phyloP scores from a whole-genome alignment of 2,113 vertebrate genomes.

The Corythaixoides concolor region DNA sequence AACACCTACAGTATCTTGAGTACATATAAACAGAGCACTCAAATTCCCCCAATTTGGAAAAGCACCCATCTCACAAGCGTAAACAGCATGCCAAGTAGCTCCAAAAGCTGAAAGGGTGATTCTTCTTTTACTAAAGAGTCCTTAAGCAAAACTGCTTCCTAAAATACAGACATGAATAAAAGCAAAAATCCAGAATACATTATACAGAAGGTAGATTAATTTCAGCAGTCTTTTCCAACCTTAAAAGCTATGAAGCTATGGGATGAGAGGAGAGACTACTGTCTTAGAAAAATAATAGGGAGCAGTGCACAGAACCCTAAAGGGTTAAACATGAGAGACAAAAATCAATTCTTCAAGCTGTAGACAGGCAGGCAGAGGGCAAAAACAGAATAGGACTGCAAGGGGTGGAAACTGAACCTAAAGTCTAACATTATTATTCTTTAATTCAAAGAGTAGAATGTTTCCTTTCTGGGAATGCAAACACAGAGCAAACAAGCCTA shows the following conservation, averaged over 20 bases:
- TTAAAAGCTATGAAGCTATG: neutral
- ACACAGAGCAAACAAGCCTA: neutral
- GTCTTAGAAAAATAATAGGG: neutral
- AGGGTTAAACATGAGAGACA: neutral
- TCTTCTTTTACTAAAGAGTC: neutral
- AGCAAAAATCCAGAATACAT: neutral
- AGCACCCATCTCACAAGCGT: neutral
- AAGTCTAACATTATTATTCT: neutral
- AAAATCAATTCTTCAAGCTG: neutral
- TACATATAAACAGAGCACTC: neutral
- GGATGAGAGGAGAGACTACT: neutral
- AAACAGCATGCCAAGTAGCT: neutral
- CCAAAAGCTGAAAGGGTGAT: neutral
- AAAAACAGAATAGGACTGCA: neutral
- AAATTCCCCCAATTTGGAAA: neutral
- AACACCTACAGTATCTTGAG: neutral
- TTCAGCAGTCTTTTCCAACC: neutral
- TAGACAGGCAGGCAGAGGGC: neutral
- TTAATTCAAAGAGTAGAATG: neutral
- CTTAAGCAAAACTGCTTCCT: neutral
- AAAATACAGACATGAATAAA: neutral
- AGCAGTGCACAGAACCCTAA: neutral
- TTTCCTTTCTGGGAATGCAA: neutral
- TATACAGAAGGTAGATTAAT: neutral
- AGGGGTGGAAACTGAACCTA: neutral